Evolutionary conservation across 1,140 invertebrate genomes (phyloP).

Genomic region (Brachionus paranguensis): DNA sequence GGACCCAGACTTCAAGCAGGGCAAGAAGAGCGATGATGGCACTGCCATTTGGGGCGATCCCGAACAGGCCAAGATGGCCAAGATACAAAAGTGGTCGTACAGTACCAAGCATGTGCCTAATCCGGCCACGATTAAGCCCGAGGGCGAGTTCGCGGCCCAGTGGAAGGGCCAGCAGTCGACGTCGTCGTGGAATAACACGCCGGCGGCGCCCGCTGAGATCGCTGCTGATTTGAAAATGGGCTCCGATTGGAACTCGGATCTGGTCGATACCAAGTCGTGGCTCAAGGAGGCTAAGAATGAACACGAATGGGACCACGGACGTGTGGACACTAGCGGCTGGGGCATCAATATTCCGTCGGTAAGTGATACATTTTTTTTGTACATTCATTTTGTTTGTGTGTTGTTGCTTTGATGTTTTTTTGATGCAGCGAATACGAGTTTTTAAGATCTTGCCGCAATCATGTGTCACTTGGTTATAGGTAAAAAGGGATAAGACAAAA

Average conservation of each 20-base stretch:
- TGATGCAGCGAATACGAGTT: background rate
- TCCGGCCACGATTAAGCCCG: background rate
- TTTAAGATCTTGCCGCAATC: background rate
- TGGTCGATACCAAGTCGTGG: slow-evolving; percentile 28
- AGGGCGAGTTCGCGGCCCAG: background rate
- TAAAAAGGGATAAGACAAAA: no score
- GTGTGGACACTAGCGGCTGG: slow-evolving; percentile 34
- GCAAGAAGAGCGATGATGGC: slow-evolving; percentile 23
- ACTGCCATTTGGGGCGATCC: slow-evolving; percentile 38
- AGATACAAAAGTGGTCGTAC: slow-evolving; percentile 26
- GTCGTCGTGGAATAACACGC: background rate
- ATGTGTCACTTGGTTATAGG: no score
- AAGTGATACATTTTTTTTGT: background rate
- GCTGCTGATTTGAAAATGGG: background rate
- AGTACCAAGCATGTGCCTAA: background rate
- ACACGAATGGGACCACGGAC: slow-evolving; percentile 8
- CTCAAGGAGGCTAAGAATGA: slow-evolving; percentile 1
- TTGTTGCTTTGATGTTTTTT: background rate
- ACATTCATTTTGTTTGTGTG: background rate
- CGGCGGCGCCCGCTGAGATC: background rate
- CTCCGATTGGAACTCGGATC: slow-evolving; percentile 4
- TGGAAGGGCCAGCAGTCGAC: background rate
- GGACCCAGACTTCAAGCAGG: background rate
- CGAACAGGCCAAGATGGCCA: background rate
- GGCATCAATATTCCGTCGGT: background rate